phyloP scores from a whole-genome alignment of 2,888 invertebrate genomes.

The Mimas tiliae region DNA sequence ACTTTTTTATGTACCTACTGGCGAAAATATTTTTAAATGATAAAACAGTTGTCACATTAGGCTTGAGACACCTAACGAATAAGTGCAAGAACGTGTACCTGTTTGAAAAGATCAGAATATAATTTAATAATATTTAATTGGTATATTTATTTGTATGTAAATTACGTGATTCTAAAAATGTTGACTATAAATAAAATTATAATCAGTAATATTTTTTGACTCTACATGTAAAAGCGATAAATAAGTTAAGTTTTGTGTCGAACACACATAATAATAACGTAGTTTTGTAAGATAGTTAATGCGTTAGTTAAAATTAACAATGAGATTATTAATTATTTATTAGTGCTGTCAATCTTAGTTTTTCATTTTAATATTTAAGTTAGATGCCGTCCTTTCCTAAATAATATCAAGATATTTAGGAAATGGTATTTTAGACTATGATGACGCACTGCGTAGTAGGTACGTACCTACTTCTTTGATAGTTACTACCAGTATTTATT shows the following conservation, averaged over 20 bases:
- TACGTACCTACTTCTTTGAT: not conserved
- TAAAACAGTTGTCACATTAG: too few species aligned
- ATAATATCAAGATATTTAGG: not conserved
- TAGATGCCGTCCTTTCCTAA: not conserved
- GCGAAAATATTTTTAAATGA: too few species aligned
- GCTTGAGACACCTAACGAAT: not conserved
- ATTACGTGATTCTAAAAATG: not conserved
- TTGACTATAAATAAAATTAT: too few species aligned
- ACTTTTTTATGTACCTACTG: too few species aligned
- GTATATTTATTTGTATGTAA: too few species aligned
- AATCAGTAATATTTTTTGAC: too few species aligned
- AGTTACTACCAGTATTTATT: not conserved
- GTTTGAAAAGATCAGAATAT: not conserved
- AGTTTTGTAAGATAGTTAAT: not conserved
- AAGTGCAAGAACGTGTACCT: not conserved
- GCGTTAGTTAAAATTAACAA: constrained; percentile 1
- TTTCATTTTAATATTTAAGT: not conserved
- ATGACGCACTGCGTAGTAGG: too few species aligned
- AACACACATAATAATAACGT: not conserved
- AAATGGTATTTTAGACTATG: not conserved
- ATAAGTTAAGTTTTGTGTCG: constrained; percentile 1
- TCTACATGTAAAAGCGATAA: not conserved
- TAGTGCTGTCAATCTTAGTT: not conserved
- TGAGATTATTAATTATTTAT: constrained; percentile 22
- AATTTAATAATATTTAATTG: too few species aligned